These are phyloP conservation scores for Paedocypris sp. DNA, from an alignment of 2,113 vertebrate species.

Conservation along the genomic window DNA sequence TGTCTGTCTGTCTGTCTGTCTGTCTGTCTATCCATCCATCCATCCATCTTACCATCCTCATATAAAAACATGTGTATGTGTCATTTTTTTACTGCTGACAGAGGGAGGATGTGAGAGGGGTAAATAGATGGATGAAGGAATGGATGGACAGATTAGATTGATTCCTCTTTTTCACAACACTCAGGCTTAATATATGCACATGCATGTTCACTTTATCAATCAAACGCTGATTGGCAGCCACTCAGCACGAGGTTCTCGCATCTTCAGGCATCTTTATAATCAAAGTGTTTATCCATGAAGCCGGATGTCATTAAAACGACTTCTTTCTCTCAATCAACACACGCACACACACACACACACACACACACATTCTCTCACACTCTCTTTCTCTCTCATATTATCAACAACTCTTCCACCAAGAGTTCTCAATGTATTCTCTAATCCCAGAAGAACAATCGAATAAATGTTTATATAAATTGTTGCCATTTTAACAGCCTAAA, in stretches of 20 bases:
- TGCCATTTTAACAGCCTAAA: no score
- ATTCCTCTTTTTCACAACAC: no score
- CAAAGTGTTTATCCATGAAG: conserved; percentile 9
- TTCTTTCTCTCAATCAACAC: not conserved
- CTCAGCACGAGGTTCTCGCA: not conserved
- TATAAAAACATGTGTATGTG: no score
- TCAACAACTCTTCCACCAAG: not conserved
- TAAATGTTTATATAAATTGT: no score
- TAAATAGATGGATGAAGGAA: no score
- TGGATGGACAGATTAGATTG: no score
- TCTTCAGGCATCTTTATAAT: conserved; percentile 1
- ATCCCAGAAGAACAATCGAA: not conserved
- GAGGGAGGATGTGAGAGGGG: no score
- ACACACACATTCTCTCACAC: not conserved
- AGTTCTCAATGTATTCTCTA: not conserved
- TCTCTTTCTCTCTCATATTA: not conserved
- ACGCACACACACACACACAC: not conserved
- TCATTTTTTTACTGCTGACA: no score
- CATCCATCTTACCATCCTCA: no score
- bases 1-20: no score
- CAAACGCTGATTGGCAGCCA: not conserved
- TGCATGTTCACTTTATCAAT: not conserved
- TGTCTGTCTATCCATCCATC: no score
- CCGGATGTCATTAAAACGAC: not conserved
- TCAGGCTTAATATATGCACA: not conserved